These are phyloP conservation scores for Edolisoma coerulescens DNA, from an alignment of 2,113 vertebrate species.

Conservation along the genomic window DNA sequence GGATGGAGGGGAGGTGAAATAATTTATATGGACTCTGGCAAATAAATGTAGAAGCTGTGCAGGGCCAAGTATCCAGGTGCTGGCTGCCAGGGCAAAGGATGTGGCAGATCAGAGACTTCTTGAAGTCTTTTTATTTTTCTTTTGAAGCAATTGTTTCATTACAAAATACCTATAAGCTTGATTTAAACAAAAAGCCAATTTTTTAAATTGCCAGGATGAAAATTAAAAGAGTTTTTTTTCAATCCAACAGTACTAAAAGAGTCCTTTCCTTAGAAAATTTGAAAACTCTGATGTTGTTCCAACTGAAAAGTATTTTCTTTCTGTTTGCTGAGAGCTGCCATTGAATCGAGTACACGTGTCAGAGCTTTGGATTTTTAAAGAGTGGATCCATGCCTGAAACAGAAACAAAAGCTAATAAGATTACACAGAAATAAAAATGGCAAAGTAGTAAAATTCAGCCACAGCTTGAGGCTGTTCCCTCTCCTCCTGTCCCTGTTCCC, in stretches of 20 bases:
- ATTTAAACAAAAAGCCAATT: neutral
- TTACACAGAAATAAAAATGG: neutral
- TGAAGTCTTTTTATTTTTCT: neutral
- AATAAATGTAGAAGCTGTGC: neutral
- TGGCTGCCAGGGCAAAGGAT: neutral
- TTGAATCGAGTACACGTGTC: neutral
- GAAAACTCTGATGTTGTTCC: neutral
- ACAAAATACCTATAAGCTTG: neutral
- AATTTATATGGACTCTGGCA: neutral
- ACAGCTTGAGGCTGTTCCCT: accelerated
- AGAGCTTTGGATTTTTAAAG: neutral
- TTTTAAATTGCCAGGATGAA: neutral
- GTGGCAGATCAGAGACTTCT: neutral
- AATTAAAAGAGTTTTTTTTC: neutral
- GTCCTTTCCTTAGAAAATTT: neutral
- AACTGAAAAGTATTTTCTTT: neutral
- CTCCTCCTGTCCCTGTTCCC: neutral
- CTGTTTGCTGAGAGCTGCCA: neutral
- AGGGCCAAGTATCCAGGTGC: neutral
- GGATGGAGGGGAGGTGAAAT: neutral
- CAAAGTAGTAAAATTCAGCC: neutral
- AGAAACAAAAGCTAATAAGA: neutral
- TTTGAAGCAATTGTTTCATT: neutral
- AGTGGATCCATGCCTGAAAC: neutral
- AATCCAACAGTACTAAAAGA: neutral